A percentile compares a stretch with the other conserved stretches of the same genome.
Evolutionary conservation across 2,113 vertebrate genomes (phyloP).

Genomic region (Eudyptes chrysolophus): DNA sequence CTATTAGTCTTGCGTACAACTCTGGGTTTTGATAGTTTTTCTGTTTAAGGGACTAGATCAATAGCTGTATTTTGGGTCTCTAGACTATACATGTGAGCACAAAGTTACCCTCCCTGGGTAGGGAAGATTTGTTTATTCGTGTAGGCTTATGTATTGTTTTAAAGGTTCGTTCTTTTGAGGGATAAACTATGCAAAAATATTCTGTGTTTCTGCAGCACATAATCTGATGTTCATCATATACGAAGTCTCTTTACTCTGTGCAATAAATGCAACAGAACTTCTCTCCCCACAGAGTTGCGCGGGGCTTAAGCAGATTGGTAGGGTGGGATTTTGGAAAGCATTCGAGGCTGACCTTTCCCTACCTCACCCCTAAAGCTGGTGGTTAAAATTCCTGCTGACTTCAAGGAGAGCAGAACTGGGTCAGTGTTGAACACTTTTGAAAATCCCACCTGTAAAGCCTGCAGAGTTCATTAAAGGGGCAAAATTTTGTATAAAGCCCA

Average conservation of each 20-base stretch:
- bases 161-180: not conserved
- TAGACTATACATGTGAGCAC: not conserved
- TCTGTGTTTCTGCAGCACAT: not conserved
- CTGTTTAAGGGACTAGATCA: not conserved
- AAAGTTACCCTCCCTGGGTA: not conserved
- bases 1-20: not conserved
- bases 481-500: constrained; percentile 57
- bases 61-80: not conserved
- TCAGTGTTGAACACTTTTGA: constrained; percentile 19
- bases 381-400: constrained; percentile 56
- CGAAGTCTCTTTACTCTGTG: not conserved
- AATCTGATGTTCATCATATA: not conserved
- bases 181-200: constrained; percentile 2
- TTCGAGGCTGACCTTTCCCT: constrained; percentile 13
- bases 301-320: not conserved
- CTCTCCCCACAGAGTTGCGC: not conserved
- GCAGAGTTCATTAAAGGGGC: constrained; percentile 53
- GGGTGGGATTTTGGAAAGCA: constrained; percentile 19
- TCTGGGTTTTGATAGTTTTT: not conserved
- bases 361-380: not conserved
- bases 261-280: not conserved
- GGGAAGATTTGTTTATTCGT: not conserved
- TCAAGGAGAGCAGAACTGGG: constrained; percentile 44
- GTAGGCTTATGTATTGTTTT: not conserved
- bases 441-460: constrained; percentile 64